Conservation (phyloP, 2,113 vertebrate genomes). For the Pelecanus crispus region DNA sequence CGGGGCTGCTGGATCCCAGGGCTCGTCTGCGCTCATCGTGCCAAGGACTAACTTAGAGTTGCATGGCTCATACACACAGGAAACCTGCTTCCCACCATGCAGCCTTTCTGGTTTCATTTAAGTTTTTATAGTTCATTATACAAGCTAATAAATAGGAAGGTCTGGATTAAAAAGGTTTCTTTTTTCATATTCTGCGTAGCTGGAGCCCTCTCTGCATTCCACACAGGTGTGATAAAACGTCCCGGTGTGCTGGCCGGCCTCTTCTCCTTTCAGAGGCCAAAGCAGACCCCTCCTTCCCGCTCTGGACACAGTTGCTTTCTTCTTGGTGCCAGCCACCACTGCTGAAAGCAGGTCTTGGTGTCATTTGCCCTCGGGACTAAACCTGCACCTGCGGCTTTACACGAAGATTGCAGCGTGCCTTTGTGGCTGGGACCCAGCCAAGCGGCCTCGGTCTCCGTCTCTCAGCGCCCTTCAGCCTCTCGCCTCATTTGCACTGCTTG, state of each 20-base stretch:
- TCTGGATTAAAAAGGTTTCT: background rate
- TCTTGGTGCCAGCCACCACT: background rate
- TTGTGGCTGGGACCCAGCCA: background rate
- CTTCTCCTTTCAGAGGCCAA: background rate
- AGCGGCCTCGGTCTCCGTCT: background rate
- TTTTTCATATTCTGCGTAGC: background rate
- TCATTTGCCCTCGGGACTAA: background rate
- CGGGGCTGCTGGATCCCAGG: background rate
- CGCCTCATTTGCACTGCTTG: background rate
- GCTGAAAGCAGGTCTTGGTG: background rate
- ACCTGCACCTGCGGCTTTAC: background rate
- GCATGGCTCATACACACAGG: background rate
- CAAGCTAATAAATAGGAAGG: background rate
- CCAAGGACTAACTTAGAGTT: background rate
- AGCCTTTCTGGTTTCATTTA: background rate
- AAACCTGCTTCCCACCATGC: background rate
- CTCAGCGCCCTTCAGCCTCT: background rate
- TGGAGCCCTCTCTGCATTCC: background rate
- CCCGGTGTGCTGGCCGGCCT: fast-evolving
- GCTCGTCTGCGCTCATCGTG: background rate
- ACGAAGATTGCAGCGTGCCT: fast-evolving
- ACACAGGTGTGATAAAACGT: background rate
- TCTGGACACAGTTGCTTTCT: fast-evolving
- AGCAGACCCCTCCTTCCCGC: background rate
- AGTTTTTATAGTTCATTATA: constrained; percentile 22